These are phyloP conservation scores for Eriosoma lanigerum DNA, from an alignment of 1,140 invertebrate species.

Conservation along the genomic window DNA sequence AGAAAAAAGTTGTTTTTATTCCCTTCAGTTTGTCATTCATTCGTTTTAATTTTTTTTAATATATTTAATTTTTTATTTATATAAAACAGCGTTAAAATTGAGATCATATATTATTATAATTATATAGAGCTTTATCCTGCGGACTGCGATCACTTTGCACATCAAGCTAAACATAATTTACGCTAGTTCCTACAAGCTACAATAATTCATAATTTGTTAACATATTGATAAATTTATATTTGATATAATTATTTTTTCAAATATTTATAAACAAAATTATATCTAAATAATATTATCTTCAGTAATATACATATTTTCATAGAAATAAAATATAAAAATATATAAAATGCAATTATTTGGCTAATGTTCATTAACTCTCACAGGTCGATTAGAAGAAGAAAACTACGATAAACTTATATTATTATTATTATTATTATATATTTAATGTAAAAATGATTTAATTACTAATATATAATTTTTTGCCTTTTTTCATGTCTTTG, in stretches of 20 bases:
- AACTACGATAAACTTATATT: constrained; percentile 11
- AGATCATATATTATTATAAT: constrained; percentile 6
- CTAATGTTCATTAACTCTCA: constrained; percentile 35
- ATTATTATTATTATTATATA: constrained; percentile 25
- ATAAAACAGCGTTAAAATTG: neutral
- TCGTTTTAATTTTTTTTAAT: neutral
- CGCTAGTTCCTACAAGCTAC: constrained; percentile 36
- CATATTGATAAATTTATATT: too few species aligned
- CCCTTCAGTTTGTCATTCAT: constrained; percentile 8
- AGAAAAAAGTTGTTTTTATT: constrained; percentile 23
- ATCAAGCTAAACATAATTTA: constrained; percentile 11
- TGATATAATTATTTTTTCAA: too few species aligned
- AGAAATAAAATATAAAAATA: neutral
- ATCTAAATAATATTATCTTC: too few species aligned
- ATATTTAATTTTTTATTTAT: neutral
- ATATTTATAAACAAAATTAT: too few species aligned
- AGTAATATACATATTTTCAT: neutral
- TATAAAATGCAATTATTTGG: neutral
- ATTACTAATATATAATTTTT: constrained; percentile 42
- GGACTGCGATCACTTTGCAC: neutral
- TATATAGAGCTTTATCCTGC: neutral
- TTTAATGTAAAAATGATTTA: constrained; percentile 39
- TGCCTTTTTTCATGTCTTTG: constrained; percentile 8
- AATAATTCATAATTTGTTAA: too few species aligned
- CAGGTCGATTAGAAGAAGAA: neutral